Conservation (phyloP, 2,113 vertebrate species). For the Centropus bengalensis region DNA sequence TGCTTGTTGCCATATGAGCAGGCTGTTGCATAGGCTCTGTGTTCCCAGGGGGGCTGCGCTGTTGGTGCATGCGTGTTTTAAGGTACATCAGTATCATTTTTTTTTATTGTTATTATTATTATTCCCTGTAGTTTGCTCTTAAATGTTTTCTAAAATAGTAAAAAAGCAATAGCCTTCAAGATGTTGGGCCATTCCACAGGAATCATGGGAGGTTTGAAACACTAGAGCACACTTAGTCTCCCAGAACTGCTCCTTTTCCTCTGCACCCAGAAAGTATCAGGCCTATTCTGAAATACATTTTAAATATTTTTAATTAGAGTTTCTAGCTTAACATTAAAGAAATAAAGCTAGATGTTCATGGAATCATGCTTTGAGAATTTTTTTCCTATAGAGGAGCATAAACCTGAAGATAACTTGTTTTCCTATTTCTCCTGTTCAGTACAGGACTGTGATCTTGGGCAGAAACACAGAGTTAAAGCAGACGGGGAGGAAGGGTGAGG, state of each 20-base stretch:
- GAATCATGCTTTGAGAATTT: not conserved
- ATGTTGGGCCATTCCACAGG: not conserved
- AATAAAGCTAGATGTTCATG: not conserved
- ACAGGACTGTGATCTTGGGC: not conserved
- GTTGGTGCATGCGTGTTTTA: not conserved
- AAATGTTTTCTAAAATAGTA: not conserved
- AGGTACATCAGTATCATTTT: not conserved
- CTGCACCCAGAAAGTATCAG: fast-evolving
- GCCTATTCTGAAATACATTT: not conserved
- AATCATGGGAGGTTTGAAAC: not conserved
- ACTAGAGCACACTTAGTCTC: not conserved
- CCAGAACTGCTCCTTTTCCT: not conserved
- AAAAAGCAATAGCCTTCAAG: not conserved
- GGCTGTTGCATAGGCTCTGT: not conserved
- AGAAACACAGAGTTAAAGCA: not conserved
- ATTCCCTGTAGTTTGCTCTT: not conserved
- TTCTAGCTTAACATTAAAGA: not conserved
- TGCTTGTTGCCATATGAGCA: not conserved
- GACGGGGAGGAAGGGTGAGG: not conserved
- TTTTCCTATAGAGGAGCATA: not conserved
- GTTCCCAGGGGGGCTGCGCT: not conserved
- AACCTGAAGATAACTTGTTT: not conserved
- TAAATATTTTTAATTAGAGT: not conserved
- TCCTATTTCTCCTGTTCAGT: not conserved
- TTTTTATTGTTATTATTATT: not conserved